phyloP scores from a whole-genome alignment of 2,888 invertebrate species.

The Caenorhabditis macrosperma region DNA sequence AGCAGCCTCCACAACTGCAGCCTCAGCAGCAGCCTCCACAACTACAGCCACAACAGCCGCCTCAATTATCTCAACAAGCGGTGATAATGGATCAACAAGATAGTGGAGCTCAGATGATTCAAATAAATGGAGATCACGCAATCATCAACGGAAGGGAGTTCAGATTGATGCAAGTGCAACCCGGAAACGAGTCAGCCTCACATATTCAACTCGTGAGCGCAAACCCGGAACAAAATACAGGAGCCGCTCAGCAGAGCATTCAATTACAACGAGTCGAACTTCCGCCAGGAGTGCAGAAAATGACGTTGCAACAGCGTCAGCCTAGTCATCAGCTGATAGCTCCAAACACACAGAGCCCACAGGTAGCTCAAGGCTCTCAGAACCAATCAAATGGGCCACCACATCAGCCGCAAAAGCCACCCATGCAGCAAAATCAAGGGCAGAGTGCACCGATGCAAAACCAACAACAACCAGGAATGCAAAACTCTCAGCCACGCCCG shows the following conservation, averaged over 20 bases:
- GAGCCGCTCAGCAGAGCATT: not conserved
- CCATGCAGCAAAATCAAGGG: not conserved
- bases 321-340: not conserved
- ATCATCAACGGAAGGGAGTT: conserved; percentile 27
- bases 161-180: conserved; percentile 12
- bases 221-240: not conserved
- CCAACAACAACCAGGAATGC: conserved; percentile 2
- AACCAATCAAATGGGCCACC: not conserved
- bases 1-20: not conserved
- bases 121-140: conserved; percentile 21
- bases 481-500: not conserved
- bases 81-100: not conserved
- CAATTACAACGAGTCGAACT: not conserved
- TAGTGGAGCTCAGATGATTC: not conserved
- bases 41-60: conserved; percentile 8
- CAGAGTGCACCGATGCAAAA: conserved; percentile 1
- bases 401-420: not conserved
- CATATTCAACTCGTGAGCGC: not conserved
- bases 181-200: not conserved
- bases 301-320: not conserved
- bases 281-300: not conserved
- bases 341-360: not conserved
- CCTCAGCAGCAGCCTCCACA: conserved; percentile 5
- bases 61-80: no score
- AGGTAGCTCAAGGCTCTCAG: not conserved